Conservation (phyloP, 2,797 vertebrate genomes). For the Eulemur rubriventer region DNA sequence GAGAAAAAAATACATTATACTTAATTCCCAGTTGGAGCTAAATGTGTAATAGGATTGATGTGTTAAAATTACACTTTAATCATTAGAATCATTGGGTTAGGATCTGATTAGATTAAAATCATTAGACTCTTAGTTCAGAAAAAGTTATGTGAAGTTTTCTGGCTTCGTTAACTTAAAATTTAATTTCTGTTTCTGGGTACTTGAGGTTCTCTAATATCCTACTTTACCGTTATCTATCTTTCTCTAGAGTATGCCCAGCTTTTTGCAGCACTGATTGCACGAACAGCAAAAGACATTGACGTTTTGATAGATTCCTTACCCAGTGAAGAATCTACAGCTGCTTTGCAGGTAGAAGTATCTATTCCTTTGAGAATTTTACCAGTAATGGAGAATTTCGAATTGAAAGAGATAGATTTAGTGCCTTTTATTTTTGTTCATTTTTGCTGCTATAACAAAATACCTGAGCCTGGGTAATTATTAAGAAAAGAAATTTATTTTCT, state of each 20-base stretch:
- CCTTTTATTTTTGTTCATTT: not conserved
- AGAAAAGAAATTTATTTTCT: not conserved
- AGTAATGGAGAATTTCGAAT: not conserved
- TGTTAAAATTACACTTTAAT: conserved; percentile 27
- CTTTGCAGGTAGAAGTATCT: conserved; percentile 91
- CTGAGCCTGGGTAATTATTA: not conserved
- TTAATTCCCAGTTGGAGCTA: conserved; percentile 45
- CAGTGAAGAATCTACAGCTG: conserved; percentile 98
- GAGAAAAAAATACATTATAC: not conserved
- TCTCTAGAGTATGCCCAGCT: conserved; percentile 96
- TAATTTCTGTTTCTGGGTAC: conserved; percentile 15
- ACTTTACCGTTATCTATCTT: conserved; percentile 37
- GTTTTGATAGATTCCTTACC: conserved; percentile 98
- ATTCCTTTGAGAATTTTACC: not conserved
- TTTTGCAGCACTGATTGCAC: conserved; percentile 97
- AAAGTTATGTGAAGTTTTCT: conserved; percentile 3
- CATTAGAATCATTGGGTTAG: not conserved
- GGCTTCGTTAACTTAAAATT: conserved; percentile 8
- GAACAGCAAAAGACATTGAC: conserved; percentile 98
- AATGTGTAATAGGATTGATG: not conserved
- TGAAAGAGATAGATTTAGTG: not conserved
- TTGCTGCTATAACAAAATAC: not conserved
- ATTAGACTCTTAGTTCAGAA: not conserved
- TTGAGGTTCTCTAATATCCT: not conserved
- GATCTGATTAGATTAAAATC: not conserved